Evolutionary conservation across 2,888 invertebrate species (phyloP), one percentile per base, ranked within the genome.

Genomic region (Schizotus pectinicornis): DNA sequence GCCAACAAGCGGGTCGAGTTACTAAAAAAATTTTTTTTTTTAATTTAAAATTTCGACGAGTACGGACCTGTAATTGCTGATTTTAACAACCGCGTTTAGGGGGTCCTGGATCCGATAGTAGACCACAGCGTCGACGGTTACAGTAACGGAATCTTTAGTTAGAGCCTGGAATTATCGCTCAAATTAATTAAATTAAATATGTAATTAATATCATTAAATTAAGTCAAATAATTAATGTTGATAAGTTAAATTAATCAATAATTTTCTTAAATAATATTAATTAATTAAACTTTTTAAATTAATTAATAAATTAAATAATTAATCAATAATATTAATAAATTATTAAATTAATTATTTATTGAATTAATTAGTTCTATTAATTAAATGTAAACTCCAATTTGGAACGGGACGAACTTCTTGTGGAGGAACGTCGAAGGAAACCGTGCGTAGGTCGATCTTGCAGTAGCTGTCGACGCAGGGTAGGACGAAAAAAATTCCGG

Each of bases 351-450:
- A n/a, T n/a, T n/a, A n/a, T n/a, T n/a, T n/a, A n/a, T n/a, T n/a
- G n/a, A n/a, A n/a, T n/a, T n/a, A n/a, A n/a, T n/a, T n/a, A n/a
- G n/a, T n/a, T n/a, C n/a, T n/a, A n/a, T n/a, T n/a, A n/a, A n/a
- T n/a, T n/a, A n/a, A n/a, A n/a, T n/a, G n/a, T n/a, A n/a, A n/a
- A n/a, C n/a, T n/a, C n/a, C n/a, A n/a, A n/a, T n/a, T n/a, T n/a
- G n/a, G n/a, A n/a, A n/a, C n/a, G n/a, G 5, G 5, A 65, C 62
- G 75, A 78, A 96, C 94, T 85, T 97, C 96, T 83, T 98, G 97
- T 0, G 96, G 95, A 39, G 97, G 95, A 0, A 98, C 95, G 81
- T 97, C 95, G 75, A 97, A 98, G 0, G 95, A 94, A 0, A 97
- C 92, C 0, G 95, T 95, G 62, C 97, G 85, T 55, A 97, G 82